Base-by-base conservation (phyloP, 2,113 vertebrate species). In the Rhipidura dahli region DNA sequence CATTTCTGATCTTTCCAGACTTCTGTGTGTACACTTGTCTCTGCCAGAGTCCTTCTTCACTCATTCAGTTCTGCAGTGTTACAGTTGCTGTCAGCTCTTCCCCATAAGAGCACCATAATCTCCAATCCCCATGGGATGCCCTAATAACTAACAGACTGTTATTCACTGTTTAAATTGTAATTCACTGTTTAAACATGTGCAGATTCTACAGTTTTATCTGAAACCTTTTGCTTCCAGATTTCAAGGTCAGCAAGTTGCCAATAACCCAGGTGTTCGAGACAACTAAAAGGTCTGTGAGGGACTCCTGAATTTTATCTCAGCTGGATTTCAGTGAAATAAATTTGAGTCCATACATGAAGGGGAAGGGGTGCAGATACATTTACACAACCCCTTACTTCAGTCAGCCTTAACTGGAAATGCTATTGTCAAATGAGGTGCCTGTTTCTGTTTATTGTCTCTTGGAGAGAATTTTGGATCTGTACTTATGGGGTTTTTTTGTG, bases 171-270 rank as follows among this genome's bases (percentile, higher is more conserved):
- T 45, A 53, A 61, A 72, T 11, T 37, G 11, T 37, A 83, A 53
- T 83, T 61, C 21, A 22, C 57, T 45, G 57, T 33, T 72, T 15
- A 89, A 80, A 93, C 2, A 1, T 11, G 4, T 54, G 70, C 53
- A 71, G 45, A 84, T 91, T 72, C 69, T 89, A 18, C 11, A 49
- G 60, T 51, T 72, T 78, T 51, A 76, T 54, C 53, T 70, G 37
- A 96, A 87, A 61, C 18, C 18, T 89, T 90, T 57, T 69, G 59
- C 54, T 86, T 93, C 73, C 56, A 71, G n/a, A 92, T 92, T 92
- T 90, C 75, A 71, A 92, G 64, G 57, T 71, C 37, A 88, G 63
- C n/a, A 83, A 87, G n/a, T 27, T 86, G 70, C 64, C 63, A 95
- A 57, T 31, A 88, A 91, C 35, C 63, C 75, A 87, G 83, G 57